Evolutionary conservation across 1,140 invertebrate species (phyloP).

Genomic region (Ladona fulva): DNA sequence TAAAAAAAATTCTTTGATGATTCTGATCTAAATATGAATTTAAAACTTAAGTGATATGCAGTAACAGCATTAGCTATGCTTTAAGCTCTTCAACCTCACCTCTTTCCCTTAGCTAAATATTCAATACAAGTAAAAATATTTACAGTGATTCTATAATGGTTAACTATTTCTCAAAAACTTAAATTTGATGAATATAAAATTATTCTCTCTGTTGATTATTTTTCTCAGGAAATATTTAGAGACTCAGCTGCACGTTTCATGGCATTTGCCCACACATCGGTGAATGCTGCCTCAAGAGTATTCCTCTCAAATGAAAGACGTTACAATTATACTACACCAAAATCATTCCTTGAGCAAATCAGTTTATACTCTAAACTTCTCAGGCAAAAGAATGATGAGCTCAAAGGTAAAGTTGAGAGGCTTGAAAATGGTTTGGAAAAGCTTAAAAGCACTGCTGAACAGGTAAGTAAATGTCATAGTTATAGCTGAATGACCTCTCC

Average conservation of each 20-base stretch:
- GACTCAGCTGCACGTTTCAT: slow-evolving; percentile 84
- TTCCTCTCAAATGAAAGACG: slow-evolving; percentile 83
- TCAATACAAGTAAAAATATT: too few species aligned
- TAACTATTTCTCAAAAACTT: too few species aligned
- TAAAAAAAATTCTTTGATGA: too few species aligned
- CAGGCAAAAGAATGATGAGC: slow-evolving; percentile 67
- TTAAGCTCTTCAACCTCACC: too few species aligned
- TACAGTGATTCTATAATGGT: too few species aligned
- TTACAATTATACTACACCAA: slow-evolving; percentile 95
- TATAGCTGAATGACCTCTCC: neutral
- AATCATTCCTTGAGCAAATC: slow-evolving; percentile 93
- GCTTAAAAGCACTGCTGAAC: slow-evolving; percentile 70
- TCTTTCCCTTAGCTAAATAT: too few species aligned
- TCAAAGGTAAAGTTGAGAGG: slow-evolving; percentile 72
- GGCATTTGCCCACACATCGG: slow-evolving; percentile 88
- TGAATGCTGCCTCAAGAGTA: slow-evolving; percentile 77
- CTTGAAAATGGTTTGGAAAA: slow-evolving; percentile 92
- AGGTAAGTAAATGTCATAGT: slow-evolving; percentile 38
- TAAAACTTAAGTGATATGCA: too few species aligned
- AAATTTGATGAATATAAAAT: too few species aligned
- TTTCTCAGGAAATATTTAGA: slow-evolving; percentile 47
- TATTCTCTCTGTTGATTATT: too few species aligned
- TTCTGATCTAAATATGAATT: too few species aligned
- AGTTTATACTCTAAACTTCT: slow-evolving; percentile 83
- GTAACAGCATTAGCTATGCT: too few species aligned